Evolutionary conservation across 2,888 invertebrate species (phyloP), one percentile per base, ranked within the genome.

Genomic region (Meliscaeva auricollis): DNA sequence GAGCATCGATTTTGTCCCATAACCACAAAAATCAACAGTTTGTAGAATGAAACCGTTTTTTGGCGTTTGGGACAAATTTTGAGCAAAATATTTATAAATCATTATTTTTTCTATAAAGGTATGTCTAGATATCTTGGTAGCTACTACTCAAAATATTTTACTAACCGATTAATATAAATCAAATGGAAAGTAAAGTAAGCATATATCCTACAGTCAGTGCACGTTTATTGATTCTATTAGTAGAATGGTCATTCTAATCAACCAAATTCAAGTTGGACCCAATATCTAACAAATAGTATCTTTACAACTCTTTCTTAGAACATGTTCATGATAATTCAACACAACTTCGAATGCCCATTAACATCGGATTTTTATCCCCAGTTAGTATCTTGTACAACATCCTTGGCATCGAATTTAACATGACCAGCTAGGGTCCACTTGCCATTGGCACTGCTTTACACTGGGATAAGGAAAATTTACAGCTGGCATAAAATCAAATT

Each of bases 351-450:
- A 68, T 54, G 30, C 68, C 38, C 66, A 62, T 73, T 66, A 66
- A 77, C 70, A 82, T 72, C 20, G 64, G 52, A 78, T 69, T 74
- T 64, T 84, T 75, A 80, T 84, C 84, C 79, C 13, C 48, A 79
- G 56, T 54, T 70, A 80, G 62, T 76, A 85, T 85, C 84, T 80
- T 85, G 80, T 85, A 62, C 54, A 32, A 85, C 84, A 85, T 80
- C 84, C 84, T 80, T 76, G 8, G 80, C 73, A 68, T 76, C 68
- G 75, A 72, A 80, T 80, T 72, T 68, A 76, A 85, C 80, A 85
- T 35, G 68, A 66, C 68, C 60, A 22, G 26, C 26, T n/a, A n/a
- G n/a, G n/a, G n/a, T n/a, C n/a, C n/a, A n/a, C n/a, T n/a, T n/a
- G n/a, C 32, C 4, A 32, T 32, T 7, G 32, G 32, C 8, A 9